Evolutionary conservation across 2,113 vertebrate species (phyloP).

Genomic region (Anas platyrhynchos): DNA sequence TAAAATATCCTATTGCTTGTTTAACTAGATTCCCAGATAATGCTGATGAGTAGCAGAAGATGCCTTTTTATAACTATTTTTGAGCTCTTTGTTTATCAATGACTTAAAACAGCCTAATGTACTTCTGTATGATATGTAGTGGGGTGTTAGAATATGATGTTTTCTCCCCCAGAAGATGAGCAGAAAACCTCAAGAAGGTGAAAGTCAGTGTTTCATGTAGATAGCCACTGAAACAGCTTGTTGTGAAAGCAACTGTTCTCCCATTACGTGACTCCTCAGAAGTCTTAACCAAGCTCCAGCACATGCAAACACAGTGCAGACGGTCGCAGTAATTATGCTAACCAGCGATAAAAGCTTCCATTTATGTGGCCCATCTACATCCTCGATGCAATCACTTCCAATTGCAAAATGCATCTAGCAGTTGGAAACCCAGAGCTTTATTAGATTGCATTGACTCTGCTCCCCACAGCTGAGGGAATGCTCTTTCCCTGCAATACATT

Average conservation of each 20-base stretch:
- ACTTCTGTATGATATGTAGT: neutral
- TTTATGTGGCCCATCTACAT: slow-evolving; percentile 44
- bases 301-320: slow-evolving; percentile 38
- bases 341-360: slow-evolving; percentile 56
- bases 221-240: neutral
- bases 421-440: slow-evolving; percentile 41
- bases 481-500: slow-evolving; percentile 54
- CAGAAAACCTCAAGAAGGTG: neutral
- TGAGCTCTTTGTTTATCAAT: neutral
- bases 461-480: slow-evolving; percentile 43
- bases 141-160: neutral
- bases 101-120: neutral
- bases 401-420: slow-evolving; percentile 34
- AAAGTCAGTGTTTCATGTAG: neutral
- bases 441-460: slow-evolving; percentile 48
- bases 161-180: neutral
- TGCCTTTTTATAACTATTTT: neutral
- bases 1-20: neutral
- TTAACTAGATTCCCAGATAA: neutral
- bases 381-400: slow-evolving; percentile 49
- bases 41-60: fast-evolving
- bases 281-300: slow-evolving; percentile 36
- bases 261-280: neutral
- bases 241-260: neutral
- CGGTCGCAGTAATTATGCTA: slow-evolving; percentile 44